phyloP scores from a whole-genome alignment of 2,113 vertebrate species.

The Apteryx mantelli region DNA sequence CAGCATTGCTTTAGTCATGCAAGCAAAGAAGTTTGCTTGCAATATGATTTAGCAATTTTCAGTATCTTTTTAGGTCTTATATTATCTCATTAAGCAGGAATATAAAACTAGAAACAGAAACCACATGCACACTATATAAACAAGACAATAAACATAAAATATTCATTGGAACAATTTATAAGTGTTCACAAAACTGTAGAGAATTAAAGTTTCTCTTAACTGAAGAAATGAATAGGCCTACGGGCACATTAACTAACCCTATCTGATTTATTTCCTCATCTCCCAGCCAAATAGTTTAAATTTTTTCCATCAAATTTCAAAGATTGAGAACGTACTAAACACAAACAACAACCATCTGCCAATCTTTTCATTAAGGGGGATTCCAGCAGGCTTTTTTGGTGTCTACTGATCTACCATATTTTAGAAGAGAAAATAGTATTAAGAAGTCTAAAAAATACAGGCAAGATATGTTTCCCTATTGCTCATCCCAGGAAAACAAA shows the following conservation, averaged over 20 bases:
- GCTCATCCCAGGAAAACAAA: background rate
- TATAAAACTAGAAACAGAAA: background rate
- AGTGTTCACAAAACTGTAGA: background rate
- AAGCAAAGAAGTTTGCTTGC: background rate
- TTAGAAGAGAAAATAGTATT: background rate
- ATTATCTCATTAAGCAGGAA: background rate
- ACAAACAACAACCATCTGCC: background rate
- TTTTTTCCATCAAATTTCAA: background rate
- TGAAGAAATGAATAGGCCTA: background rate
- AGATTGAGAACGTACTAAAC: background rate
- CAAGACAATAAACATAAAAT: background rate
- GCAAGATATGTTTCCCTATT: background rate
- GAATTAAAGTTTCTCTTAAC: background rate
- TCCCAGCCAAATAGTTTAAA: background rate
- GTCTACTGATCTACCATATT: background rate
- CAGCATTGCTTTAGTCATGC: background rate
- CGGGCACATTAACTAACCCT: background rate
- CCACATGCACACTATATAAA: background rate
- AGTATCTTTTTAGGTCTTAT: background rate
- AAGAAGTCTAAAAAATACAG: background rate
- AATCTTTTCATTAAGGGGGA: background rate
- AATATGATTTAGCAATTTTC: background rate
- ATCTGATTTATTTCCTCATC: background rate
- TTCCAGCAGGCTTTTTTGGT: background rate
- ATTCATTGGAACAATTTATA: background rate